Evolutionary conservation across 2,888 invertebrate genomes (phyloP), one percentile per base, ranked within the genome.

Genomic region (Oligia fasciuncula): DNA sequence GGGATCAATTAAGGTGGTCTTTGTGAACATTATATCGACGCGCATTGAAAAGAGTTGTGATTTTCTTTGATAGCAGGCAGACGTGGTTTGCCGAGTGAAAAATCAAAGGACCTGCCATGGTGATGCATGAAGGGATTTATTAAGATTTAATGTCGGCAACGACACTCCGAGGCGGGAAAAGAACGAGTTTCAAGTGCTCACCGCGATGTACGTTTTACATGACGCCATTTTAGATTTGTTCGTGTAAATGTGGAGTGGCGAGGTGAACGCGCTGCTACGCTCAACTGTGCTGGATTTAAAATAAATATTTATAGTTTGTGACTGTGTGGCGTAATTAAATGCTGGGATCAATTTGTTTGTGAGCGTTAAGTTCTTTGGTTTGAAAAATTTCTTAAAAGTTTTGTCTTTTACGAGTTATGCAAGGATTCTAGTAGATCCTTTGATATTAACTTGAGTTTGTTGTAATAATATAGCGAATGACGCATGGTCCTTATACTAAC

Each of bases 21-120:
- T 94, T 94, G 94, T 94, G 94, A 93, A 94, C 95, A 95, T 96
- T 96, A 95, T 96, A 96, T 97, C 96, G 96, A 95, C 94, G 95
- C 93, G 95, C 96, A 96, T 96, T 96, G 96, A 96, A 97, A 96
- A 97, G 96, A 97, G 96, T 97, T 97, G 95, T 96, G 96, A 96
- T 95, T 95, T 96, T 96, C 96, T 97, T 97, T 96, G 96, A 96
- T 95, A 96, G 92, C 82, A 85, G 93, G 95, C 94, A 96, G 96
- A 94, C 96, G 95, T 93, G 95, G 96, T 96, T 96, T 96, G 95
- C 96, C 97, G 94, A 96, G 94, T 96, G 96, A 96, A 94, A 96
- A 96, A 97, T 97, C 97, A 97, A 97, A 97, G 96, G 94, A 86
- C 83, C 90, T 94, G 92, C 93, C 91, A 93, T 93, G 93, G 94